Percentiles rank a stretch among this genome's conserved stretches.
These are phyloP conservation scores for Ormia ochracea DNA, from an alignment of 2,888 invertebrate genomes.

Conservation along the genomic window DNA sequence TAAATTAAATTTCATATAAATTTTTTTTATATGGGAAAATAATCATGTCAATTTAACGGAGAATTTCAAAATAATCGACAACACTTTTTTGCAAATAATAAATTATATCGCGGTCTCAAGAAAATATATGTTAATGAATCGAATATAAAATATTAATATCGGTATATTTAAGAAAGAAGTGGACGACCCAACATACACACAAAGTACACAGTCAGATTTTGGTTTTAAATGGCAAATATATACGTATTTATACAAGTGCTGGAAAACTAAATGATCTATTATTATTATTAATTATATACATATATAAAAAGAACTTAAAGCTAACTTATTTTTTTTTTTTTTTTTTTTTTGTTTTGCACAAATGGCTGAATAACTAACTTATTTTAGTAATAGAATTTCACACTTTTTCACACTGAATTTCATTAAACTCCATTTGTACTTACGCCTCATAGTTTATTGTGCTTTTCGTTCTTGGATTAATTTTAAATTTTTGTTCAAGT, in stretches of 20 bases:
- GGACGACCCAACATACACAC: conserved; percentile 7
- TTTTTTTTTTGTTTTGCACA: too few species aligned
- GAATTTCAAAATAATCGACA: too few species aligned
- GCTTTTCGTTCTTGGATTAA: conserved; percentile 15
- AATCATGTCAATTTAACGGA: too few species aligned
- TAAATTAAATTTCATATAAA: too few species aligned
- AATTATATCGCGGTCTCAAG: too few species aligned
- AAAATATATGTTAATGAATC: too few species aligned
- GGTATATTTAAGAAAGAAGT: not conserved
- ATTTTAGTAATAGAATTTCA: conserved; percentile 44
- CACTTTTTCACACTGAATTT: conserved; percentile 55
- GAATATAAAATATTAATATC: too few species aligned
- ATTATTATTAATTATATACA: not conserved
- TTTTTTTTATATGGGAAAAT: too few species aligned
- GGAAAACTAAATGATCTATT: conserved; percentile 41
- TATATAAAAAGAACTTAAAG: conserved; percentile 21
- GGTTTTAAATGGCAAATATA: not conserved
- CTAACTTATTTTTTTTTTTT: conserved; percentile 15
- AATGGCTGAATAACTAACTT: too few species aligned
- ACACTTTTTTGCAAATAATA: too few species aligned
- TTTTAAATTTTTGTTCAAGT: too few species aligned
- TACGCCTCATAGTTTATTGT: conserved; percentile 69
- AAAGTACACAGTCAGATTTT: conserved; percentile 19
- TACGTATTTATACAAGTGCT: conserved; percentile 31
- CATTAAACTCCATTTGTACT: conserved; percentile 77